Base-by-base conservation (phyloP, 2,797 vertebrate genomes). In the Sorex maritimensis region DNA sequence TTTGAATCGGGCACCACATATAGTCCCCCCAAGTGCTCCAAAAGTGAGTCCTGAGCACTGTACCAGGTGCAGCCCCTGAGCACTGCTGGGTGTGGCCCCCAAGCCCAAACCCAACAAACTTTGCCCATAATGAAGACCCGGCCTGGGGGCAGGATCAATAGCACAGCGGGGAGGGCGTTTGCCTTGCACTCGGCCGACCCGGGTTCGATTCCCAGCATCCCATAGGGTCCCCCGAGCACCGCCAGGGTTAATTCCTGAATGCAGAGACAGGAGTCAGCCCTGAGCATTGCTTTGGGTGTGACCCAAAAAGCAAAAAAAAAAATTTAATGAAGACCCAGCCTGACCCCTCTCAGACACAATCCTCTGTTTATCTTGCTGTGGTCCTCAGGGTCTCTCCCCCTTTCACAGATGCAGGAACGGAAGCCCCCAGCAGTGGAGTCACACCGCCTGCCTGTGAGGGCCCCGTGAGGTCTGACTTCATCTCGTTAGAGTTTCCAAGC, bases 391-490 rank as follows among this genome's bases (percentile, higher is more conserved):
- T 49, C 28, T 46, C 58, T 65, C 24, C 30, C n/a, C 58, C 4
- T 6, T 65, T 61, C 73, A 72, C 19, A 81, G 87, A 80, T 3
- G 21, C 19, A 28, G 61, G 78, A 86, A 73, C 58, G 30, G 87
- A 81, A 49, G 72, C 65, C 46, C 14, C 1, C 9, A 74, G 92
- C 82, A 68, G 77, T 73, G 90, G 88, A 86, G 65, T 92, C 92
- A 86, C 61, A 28, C 26, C 69, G 68, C 44, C 77, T 7, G 41
- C 41, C 77, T 7, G 41, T 7, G 63, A 83, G 78, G 68, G 81
- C 34, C 74, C 38, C 2, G 68, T n/a, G 87, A 6, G 67, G 30
- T 89, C 74, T 89, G 84, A 91, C 63, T 91, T 89, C 90, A 79
- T 67, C 58, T 73, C 52, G 41, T 77, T 26, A 9, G 78, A 58